Conservation (phyloP, 1,140 invertebrate genomes). For the Cyrtorhinus lividipennis region DNA sequence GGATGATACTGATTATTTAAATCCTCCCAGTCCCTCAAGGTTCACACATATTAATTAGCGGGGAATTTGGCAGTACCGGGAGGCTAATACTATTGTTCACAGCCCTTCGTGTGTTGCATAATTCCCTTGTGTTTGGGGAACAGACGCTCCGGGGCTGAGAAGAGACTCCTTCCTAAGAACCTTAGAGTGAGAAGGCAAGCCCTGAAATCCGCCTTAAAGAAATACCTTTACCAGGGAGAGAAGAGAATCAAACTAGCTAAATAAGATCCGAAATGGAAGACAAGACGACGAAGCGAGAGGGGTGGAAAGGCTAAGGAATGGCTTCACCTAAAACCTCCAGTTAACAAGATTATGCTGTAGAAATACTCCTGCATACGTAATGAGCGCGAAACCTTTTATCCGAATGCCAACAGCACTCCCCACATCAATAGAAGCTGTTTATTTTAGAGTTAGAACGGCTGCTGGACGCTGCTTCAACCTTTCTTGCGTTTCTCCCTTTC, state of each 20-base stretch:
- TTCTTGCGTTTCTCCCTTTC: too few relatives aligned
- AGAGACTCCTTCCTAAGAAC: conserved; percentile 14
- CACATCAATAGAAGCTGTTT: neutral
- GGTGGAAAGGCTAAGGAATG: conserved; percentile 18
- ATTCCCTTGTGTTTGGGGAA: conserved; percentile 7
- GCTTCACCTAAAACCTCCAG: conserved; percentile 23
- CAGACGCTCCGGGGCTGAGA: neutral
- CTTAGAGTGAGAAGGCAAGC: conserved; percentile 21
- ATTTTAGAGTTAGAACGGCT: neutral
- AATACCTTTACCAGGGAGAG: conserved; percentile 18
- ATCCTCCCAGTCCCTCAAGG: conserved; percentile 8
- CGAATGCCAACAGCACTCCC: neutral
- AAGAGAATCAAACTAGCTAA: conserved; percentile 24
- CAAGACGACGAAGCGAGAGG: neutral
- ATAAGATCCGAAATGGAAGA: conserved; percentile 20
- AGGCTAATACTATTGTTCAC: conserved; percentile 13
- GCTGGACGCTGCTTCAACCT: too few relatives aligned
- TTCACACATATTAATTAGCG: conserved; percentile 16
- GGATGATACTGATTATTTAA: conserved; percentile 14
- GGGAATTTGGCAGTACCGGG: neutral
- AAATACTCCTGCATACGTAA: conserved; percentile 26
- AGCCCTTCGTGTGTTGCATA: conserved; percentile 10
- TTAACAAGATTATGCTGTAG: conserved; percentile 27
- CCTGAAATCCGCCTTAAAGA: conserved; percentile 22
- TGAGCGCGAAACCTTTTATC: conserved; percentile 26